Evolutionary conservation across 1,140 invertebrate genomes (phyloP), one percentile per base, ranked within the genome.

Genomic region (Elysia chlorotica): DNA sequence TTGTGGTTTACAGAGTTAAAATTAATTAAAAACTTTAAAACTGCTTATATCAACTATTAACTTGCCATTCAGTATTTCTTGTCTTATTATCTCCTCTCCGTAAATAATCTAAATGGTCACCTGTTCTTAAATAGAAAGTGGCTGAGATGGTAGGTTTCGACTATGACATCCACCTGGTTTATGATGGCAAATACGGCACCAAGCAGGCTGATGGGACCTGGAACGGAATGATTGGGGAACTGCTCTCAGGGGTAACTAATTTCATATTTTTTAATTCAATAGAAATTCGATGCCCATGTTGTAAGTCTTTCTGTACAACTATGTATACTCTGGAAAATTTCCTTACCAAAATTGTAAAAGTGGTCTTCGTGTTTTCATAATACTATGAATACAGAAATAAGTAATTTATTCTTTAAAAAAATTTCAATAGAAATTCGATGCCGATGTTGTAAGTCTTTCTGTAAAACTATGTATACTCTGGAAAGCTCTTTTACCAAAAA

Each of bases 221-320:
- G 97, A 97, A 98, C 82, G 97, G 97, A 61, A 96, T 99, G 93
- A 93, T 99, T 59, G 97, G 97, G 35, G 96, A 99, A 89, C 90
- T 99, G 63, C 91, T 99, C 23, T 90, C 93, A 83, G 92, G 94
- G 91, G 96, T 97, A 90, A 23, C n/a, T n/a, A n/a, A n/a, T n/a
- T n/a, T n/a, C n/a, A n/a, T n/a, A n/a, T n/a, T n/a, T n/a, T n/a
- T n/a, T n/a, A n/a, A n/a, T n/a, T n/a, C n/a, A n/a, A n/a, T n/a
- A n/a, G n/a, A n/a, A n/a, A n/a, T n/a, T n/a, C n/a, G n/a, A n/a
- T n/a, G n/a, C n/a, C n/a, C n/a, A n/a, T n/a, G n/a, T n/a, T n/a
- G n/a, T n/a, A n/a, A n/a, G n/a, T n/a, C n/a, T n/a, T n/a, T n/a
- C n/a, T n/a, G n/a, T n/a, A n/a, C n/a, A n/a, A n/a, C n/a, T n/a